phyloP scores from a whole-genome alignment of 2,888 invertebrate genomes.

The Kuschelorhynchus macadamiae region DNA sequence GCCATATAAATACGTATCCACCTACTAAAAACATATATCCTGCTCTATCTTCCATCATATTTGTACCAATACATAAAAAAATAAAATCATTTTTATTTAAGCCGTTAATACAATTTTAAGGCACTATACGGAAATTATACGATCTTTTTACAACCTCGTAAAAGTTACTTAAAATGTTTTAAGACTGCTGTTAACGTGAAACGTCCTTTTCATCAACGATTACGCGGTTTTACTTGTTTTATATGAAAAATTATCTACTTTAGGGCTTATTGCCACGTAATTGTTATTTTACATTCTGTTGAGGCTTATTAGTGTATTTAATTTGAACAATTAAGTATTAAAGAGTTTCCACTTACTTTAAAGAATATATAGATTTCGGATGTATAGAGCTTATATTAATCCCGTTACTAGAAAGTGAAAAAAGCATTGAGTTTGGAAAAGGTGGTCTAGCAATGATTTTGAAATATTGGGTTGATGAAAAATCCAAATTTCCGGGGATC shows the following conservation, averaged over 20 bases:
- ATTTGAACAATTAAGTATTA: not conserved
- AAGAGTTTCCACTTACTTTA: no score
- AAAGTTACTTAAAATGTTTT: constrained; percentile 44
- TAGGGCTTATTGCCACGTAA: not conserved
- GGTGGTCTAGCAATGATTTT: no score
- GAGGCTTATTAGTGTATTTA: not conserved
- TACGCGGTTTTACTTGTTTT: constrained; percentile 33
- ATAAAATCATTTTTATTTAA: constrained; percentile 17
- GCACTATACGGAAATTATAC: constrained; percentile 36
- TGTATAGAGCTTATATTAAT: no score
- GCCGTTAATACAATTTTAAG: constrained; percentile 39
- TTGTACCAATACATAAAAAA: no score
- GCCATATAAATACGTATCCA: no score
- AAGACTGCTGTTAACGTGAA: constrained; percentile 42
- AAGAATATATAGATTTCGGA: no score
- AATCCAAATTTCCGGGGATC: no score
- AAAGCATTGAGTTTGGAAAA: no score
- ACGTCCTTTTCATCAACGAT: constrained; percentile 39
- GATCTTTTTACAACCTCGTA: constrained; percentile 37
- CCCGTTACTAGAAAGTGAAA: no score
- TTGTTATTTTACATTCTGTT: not conserved
- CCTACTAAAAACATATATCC: no score
- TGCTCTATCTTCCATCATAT: no score
- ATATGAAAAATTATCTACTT: constrained; percentile 25
- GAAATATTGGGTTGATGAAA: no score